phyloP scores from a whole-genome alignment of 2,888 invertebrate species.

The Cryptosula pallasiana region DNA sequence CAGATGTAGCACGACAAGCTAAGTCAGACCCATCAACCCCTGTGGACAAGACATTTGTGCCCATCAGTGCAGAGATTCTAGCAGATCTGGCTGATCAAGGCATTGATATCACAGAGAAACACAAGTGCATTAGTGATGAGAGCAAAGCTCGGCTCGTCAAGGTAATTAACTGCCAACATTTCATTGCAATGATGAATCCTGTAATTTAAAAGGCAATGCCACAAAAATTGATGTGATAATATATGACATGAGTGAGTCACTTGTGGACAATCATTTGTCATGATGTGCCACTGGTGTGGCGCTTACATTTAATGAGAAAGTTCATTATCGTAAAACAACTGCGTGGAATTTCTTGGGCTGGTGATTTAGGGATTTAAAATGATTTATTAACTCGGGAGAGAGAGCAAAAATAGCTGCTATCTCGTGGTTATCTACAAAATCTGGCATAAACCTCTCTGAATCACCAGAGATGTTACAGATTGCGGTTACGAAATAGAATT shows the following conservation, averaged over 20 bases:
- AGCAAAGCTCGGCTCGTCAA: slow-evolving; percentile 18
- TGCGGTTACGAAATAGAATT: no score
- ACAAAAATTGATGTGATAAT: neutral
- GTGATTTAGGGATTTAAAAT: no score
- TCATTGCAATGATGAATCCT: neutral
- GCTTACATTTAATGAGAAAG: no score
- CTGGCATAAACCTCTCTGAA: no score
- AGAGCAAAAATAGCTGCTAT: no score
- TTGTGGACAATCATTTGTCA: neutral
- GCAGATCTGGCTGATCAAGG: slow-evolving; percentile 18
- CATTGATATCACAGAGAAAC: slow-evolving; percentile 8
- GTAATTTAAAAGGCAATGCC: neutral
- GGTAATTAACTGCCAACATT: neutral
- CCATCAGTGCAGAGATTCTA: slow-evolving; percentile 23
- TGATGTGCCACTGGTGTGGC: no score
- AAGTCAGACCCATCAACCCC: slow-evolving; percentile 16
- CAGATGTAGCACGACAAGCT: neutral
- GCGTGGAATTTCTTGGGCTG: no score
- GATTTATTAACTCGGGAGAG: no score
- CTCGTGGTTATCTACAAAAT: no score
- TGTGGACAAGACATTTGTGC: slow-evolving; percentile 15
- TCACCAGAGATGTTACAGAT: no score
- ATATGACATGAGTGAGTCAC: neutral
- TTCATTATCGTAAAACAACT: no score
- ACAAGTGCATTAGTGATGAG: slow-evolving; percentile 8